Percentiles rank a stretch among this genome's conserved stretches.
phyloP scores from a whole-genome alignment of 1,140 invertebrate species.

The Portunus trituberculatus region DNA sequence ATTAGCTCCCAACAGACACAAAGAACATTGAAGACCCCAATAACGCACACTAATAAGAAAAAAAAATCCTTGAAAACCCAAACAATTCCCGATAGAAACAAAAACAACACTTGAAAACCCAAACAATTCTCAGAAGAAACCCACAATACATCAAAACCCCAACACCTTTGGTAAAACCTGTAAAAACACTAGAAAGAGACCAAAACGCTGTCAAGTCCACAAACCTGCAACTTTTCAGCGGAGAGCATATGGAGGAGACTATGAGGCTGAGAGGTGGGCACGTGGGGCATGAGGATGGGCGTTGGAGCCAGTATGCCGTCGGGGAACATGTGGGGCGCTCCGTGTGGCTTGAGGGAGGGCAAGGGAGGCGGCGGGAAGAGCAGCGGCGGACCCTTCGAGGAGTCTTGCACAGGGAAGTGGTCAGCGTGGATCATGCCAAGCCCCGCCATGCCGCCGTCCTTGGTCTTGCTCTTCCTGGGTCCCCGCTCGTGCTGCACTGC shows the following conservation, averaged over 20 bases:
- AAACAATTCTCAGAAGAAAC: too few relatives aligned
- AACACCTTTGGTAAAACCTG: too few relatives aligned
- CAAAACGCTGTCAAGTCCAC: not conserved
- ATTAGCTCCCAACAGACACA: too few relatives aligned
- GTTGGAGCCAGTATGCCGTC: conserved; percentile 71
- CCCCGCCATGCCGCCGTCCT: conserved; percentile 48
- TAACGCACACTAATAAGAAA: too few relatives aligned
- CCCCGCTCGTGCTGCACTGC: conserved; percentile 72
- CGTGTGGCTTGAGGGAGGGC: conserved; percentile 63
- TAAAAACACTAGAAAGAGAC: too few relatives aligned
- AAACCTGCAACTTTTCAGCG: conserved; percentile 66
- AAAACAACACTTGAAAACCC: too few relatives aligned
- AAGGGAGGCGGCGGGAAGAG: conserved; percentile 64
- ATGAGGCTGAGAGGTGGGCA: conserved; percentile 67
- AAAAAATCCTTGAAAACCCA: too few relatives aligned
- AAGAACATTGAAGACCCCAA: too few relatives aligned
- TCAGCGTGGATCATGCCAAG: conserved; percentile 22
- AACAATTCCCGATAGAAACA: too few relatives aligned
- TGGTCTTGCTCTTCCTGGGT: conserved; percentile 71
- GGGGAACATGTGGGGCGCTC: conserved; percentile 57
- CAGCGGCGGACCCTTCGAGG: conserved; percentile 58
- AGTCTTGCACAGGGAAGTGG: conserved; percentile 64
- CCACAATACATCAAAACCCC: too few relatives aligned
- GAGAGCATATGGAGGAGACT: conserved; percentile 69
- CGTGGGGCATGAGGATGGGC: conserved; percentile 69